Evolutionary conservation across 2,113 vertebrate species (phyloP), one percentile per base, ranked within the genome.

Genomic region (Siphamia tubifer): DNA sequence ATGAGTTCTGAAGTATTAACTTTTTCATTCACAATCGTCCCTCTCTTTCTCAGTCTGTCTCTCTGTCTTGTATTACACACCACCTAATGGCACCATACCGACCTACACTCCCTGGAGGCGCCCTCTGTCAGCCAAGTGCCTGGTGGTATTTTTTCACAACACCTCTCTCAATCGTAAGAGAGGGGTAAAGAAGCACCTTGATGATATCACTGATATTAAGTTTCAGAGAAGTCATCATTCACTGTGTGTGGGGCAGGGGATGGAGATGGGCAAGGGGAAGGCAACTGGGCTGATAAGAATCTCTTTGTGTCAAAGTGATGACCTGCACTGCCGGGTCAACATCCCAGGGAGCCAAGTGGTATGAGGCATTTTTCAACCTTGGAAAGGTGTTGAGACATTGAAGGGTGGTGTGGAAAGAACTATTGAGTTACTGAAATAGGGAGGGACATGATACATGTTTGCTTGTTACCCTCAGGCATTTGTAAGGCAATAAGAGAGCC

Each of bases 161-260:
- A 82, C 79, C 64, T 24, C 58, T 77, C 48, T 78, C 66, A 56
- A 64, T 74, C 69, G 74, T 80, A 32, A 58, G 49, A 61, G 79
- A 57, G 63, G 61, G 43, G 53, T 63, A 74, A 81, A 81, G 78
- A 84, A 86, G 77, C 84, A 85, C 83, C 83, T 77, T 79, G 88
- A 92, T 89, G 84, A 90, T 88, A 92, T 91, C 89, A 86, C 81
- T 68, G 71, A 89, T 91, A 91, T 92, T 91, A 60, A 62, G 77
- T 92, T 92, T 90, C 91, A 88, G 71, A 85, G 52, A 79, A 88
- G 79, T 81, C 84, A 85, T 88, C 34, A 62, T 75, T 90, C 89
- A 83, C 54, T 6, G 34, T 66, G 75, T 69, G 68, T 79, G 56
- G 52, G 45, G 70, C 63, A 61, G 48, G 28, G 23, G 68, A 20